phyloP scores from a whole-genome alignment of 2,888 invertebrate species.

The Troglohyphantes excavatus region DNA sequence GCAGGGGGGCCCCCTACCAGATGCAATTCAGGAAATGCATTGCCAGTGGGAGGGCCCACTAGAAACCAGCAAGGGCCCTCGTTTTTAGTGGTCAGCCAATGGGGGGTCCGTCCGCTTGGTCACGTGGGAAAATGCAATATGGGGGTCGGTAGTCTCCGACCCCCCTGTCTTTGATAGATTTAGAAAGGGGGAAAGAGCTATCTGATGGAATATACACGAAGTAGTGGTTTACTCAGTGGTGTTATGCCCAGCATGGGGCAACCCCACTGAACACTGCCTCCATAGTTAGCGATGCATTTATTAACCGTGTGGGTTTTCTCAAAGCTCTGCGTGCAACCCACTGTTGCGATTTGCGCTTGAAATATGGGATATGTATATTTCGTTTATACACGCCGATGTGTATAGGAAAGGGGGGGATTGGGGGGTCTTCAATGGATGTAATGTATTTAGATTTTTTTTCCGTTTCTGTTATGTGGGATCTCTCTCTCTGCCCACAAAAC shows the following conservation, averaged over 20 bases:
- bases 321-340: slow-evolving; percentile 51
- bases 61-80: slow-evolving; percentile 77
- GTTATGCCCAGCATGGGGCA: slow-evolving; percentile 60
- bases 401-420: not conserved
- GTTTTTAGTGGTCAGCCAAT: slow-evolving; percentile 77
- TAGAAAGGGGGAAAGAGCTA: slow-evolving; percentile 68
- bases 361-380: slow-evolving; percentile 69
- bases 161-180: slow-evolving; percentile 76
- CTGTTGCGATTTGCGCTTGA: slow-evolving; percentile 66
- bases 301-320: slow-evolving; percentile 74
- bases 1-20: slow-evolving; percentile 54
- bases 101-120: slow-evolving; percentile 76
- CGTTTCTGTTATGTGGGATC: slow-evolving; percentile 16
- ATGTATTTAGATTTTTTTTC: slow-evolving; percentile 56
- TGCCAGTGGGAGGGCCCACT: slow-evolving; percentile 75
- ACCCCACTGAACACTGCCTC: slow-evolving; percentile 73
- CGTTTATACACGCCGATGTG: slow-evolving; percentile 29
- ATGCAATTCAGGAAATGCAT: slow-evolving; percentile 78
- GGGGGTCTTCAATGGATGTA: slow-evolving; percentile 13
- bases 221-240: slow-evolving; percentile 77
- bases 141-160: slow-evolving; percentile 35
- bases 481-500: slow-evolving; percentile 30
- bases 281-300: slow-evolving; percentile 77
- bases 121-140: slow-evolving; percentile 76
- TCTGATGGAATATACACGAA: slow-evolving; percentile 77